Conservation (phyloP, 2,113 vertebrate species). For the Lampris incognitus region DNA sequence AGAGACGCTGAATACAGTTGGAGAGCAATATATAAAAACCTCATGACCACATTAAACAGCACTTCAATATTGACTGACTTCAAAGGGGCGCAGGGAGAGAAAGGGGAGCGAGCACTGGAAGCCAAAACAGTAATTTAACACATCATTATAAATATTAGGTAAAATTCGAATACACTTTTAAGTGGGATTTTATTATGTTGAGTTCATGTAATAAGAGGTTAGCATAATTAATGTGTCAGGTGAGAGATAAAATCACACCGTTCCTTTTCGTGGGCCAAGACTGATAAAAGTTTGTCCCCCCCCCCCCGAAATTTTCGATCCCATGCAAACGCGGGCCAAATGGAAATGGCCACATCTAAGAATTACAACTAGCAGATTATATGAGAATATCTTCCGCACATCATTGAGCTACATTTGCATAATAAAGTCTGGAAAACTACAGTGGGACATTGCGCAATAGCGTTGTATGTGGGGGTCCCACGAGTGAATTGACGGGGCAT, state of each 20-base stretch:
- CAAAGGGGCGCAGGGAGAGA: conserved; percentile 76
- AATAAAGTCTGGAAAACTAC: too few species aligned
- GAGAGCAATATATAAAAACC: conserved; percentile 75
- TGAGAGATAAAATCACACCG: conserved; percentile 12
- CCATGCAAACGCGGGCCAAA: too few species aligned
- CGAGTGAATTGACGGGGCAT: too few species aligned
- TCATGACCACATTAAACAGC: conserved; percentile 84
- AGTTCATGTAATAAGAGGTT: conserved; percentile 66
- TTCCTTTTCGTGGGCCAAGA: conserved; percentile 11
- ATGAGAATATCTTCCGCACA: too few species aligned
- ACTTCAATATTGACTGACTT: conserved; percentile 81
- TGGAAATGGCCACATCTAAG: too few species aligned
- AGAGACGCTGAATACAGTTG: conserved; percentile 75
- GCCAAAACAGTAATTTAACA: conserved; percentile 83
- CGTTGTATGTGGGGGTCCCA: too few species aligned
- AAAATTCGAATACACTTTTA: conserved; percentile 73
- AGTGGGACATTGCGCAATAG: too few species aligned
- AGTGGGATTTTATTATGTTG: conserved; percentile 66
- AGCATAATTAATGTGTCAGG: conserved; percentile 51
- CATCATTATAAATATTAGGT: conserved; percentile 82
- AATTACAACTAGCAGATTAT: too few species aligned
- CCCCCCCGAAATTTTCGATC: too few species aligned
- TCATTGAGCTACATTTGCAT: too few species aligned
- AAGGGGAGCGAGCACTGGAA: conserved; percentile 68
- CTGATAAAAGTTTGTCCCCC: background rate